Evolutionary conservation across 2,113 vertebrate genomes (phyloP), one percentile per base, ranked within the genome.

Genomic region (Poecile atricapillus): DNA sequence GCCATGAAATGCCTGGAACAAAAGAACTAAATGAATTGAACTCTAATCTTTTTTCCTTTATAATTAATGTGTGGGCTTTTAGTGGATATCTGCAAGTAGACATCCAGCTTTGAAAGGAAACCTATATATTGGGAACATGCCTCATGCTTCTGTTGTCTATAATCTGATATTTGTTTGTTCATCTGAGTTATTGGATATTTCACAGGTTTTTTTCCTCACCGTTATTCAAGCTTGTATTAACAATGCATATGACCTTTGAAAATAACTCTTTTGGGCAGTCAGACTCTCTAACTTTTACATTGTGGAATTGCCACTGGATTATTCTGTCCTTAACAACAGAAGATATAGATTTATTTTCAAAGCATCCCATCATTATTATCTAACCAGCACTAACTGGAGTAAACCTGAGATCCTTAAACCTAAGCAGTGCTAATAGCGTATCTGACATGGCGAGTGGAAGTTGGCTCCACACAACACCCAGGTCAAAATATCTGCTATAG

Each of bases 11-110:
- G 41, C 25, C 86, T 80, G 19, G 35, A 95, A 96, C 62, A 93
- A 71, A 21, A 68, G 73, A 87, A 94, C 53, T 63, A 94, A 94
- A 89, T 76, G n/a, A 96, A 90, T 63, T 89, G 47, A 90, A 86
- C 63, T 88, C 78, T 97, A 87, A 92, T 85, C 63, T 95, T 84
- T 96, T 87, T 59, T 53, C n/a, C 47, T 86, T 97, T 83, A 37
- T 92, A 96, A 97, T 97, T 97, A 97, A 94, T 83, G 69, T 92
- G 49, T 82, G 68, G 81, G 83, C 60, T 95, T 87, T 90, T 90
- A 95, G 74, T 92, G 69, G 47, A 33, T 91, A 82, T 81, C 89
- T 96, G 60, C 71, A 96, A 97, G 65, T 52, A 94, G 92, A 91
- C 77, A 80, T 94, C 55, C 47, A 75, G 53, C 31, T 87, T 94